Evolutionary conservation across 2,888 invertebrate species (phyloP).

Genomic region (Sericinus montela): DNA sequence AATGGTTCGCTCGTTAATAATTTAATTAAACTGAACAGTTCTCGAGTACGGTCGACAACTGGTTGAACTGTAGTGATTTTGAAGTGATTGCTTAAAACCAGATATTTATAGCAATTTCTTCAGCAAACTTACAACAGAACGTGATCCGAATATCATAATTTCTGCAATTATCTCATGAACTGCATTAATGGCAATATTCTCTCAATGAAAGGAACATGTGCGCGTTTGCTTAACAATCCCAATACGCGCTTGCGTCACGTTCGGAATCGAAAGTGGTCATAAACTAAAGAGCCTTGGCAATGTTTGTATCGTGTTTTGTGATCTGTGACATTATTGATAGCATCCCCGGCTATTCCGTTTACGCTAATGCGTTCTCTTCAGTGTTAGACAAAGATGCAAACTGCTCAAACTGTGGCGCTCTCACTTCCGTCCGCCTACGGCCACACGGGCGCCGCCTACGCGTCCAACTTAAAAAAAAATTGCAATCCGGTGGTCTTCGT

Average conservation of each 20-base stretch:
- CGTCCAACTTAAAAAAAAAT: slow-evolving; percentile 61
- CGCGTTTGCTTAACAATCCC: slow-evolving; percentile 39
- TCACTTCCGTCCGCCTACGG: slow-evolving; percentile 78
- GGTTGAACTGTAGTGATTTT: slow-evolving; percentile 45
- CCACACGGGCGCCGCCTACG: slow-evolving; percentile 60
- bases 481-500: slow-evolving; percentile 59
- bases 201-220: slow-evolving; percentile 41
- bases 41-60: slow-evolving; percentile 37
- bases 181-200: slow-evolving; percentile 46
- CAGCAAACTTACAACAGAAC: slow-evolving; percentile 33
- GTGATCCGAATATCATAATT: slow-evolving; percentile 56
- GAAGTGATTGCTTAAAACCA: slow-evolving; percentile 35
- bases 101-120: slow-evolving; percentile 46
- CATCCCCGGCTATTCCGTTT: slow-evolving; percentile 44
- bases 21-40: slow-evolving; percentile 27
- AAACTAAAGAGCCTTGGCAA: slow-evolving; percentile 68
- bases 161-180: slow-evolving; percentile 41
- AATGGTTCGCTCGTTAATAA: slow-evolving; percentile 6
- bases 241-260: slow-evolving; percentile 59
- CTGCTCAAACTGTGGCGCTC: slow-evolving; percentile 59
- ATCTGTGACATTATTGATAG: slow-evolving; percentile 66
- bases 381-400: slow-evolving; percentile 62
- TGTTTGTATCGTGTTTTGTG: slow-evolving; percentile 52
- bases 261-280: slow-evolving; percentile 69
- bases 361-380: slow-evolving; percentile 36